These are phyloP conservation scores for Sericinus montela DNA, from an alignment of 2,888 invertebrate species.

Conservation along the genomic window DNA sequence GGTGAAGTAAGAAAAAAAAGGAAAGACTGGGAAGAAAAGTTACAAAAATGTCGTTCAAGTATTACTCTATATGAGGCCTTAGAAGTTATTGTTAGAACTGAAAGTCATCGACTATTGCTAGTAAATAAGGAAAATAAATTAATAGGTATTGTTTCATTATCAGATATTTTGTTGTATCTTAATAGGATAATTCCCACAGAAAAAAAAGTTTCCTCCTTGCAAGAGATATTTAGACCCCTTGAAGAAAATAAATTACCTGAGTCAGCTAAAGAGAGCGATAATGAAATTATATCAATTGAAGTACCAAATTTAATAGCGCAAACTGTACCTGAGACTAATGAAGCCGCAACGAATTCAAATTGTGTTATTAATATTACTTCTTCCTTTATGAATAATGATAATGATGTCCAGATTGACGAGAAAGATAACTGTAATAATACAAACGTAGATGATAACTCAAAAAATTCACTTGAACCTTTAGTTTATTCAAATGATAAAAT, in stretches of 20 bases:
- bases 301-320: conserved; percentile 52
- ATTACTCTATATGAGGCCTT: conserved; percentile 91
- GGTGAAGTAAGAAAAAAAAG: conserved; percentile 92
- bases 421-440: conserved; percentile 31
- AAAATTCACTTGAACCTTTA: conserved; percentile 30
- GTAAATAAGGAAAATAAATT: conserved; percentile 72
- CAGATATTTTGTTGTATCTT: conserved; percentile 74
- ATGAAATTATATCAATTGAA: conserved; percentile 63
- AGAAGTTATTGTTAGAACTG: conserved; percentile 94
- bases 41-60: conserved; percentile 91
- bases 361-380: conserved; percentile 21
- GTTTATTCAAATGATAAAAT: conserved; percentile 26
- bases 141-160: conserved; percentile 70
- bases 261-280: conserved; percentile 64
- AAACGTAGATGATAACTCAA: conserved; percentile 30
- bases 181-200: conserved; percentile 73
- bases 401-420: conserved; percentile 30
- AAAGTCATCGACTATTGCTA: conserved; percentile 82
- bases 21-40: conserved; percentile 95
- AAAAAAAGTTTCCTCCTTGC: conserved; percentile 69
- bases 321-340: conserved; percentile 44
- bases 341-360: conserved; percentile 34
- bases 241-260: conserved; percentile 71
- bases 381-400: conserved; percentile 21
- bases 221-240: conserved; percentile 71